Base-by-base conservation (phyloP, 2,888 invertebrate genomes). In the Maniola hyperantus region DNA sequence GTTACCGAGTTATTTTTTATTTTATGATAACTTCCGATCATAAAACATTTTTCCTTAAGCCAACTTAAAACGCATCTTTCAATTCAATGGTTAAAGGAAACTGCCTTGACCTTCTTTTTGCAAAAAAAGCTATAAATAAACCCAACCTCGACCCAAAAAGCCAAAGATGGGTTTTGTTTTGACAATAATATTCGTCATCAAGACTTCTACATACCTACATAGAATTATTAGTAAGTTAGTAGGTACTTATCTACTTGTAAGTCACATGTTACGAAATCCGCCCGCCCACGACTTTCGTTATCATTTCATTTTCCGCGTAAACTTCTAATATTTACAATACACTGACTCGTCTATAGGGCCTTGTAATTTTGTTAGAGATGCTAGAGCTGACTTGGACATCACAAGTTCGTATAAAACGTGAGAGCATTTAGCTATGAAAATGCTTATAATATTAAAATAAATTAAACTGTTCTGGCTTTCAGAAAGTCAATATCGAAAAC, bases 21-120 rank as follows among this genome's bases (percentile, higher is more conserved):
- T 26, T 26, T 26, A 26, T 26, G 26, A 26, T 26, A 15, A 18
- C 7, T 10, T 8, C 20, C 15, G 1, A 15, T 15, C 18, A 8
- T 48, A 48, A 18, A 18, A 18, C 8, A 18, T 18, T 5, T 13
- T 26, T 26, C 50, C 50, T 51, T 20, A 8, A 8, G 1, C 11
- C 18, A 51, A 6, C 20, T 54, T n/a, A 15, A 15, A 34, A 15
- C 10, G 4, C 15, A 33, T 54, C 54, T 54, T 6, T 15, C 54
- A 34, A 34, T 58, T 15, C 11, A 33, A 51, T 44, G 44, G 15
- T 11, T 54, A 20, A 26, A 69, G 69, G 66, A 69, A 66, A 51
- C 55, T n/a, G 20, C 69, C 69, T 69, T 69, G 66, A 64, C 66
- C 48, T 54, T 20, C 42, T n/a, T 60, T 15, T 34, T 54, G 5